Base-by-base conservation (phyloP, 2,888 invertebrate species). In the Nycteola revayana region DNA sequence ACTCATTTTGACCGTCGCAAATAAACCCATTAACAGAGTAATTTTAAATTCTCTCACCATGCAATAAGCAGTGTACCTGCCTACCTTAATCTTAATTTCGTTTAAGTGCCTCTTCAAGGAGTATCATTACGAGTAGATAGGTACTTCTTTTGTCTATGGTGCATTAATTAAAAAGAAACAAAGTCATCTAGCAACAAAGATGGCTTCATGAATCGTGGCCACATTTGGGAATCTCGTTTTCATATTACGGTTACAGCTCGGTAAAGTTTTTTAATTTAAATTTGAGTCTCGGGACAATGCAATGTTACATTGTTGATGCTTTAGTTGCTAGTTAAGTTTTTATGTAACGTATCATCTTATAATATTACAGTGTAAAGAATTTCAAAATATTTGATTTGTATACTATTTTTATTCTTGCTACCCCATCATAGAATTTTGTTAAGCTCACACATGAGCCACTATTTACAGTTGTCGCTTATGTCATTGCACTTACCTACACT, bases 191-290 rank as follows among this genome's bases (percentile, higher is more conserved):
- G 31, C 35, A 42, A 44, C 44, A 55, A 55, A 60, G 48, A 56
- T 48, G 45, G 28, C 32, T 46, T 43, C 49, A 36, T 45, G 36
- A 41, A 51, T 5, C 14, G 34, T 35, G 49, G 42, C 38, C 45
- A 51, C 32, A 42, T 53, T 49, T 46, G 40, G 32, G 36, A 60
- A 56, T 34, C 44, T 49, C 43, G 49, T 51, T 59, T 60, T 52
- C 65, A 62, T 60, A 56, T 58, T 55, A 45, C 59, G 43, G 40
- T 60, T 55, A 41, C 23, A 41, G 47, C 45, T 42, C 32, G 40
- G 32, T 32, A 49, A 68, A 66, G 60, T 66, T 66, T 68, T 67
- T 66, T 65, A 63, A 68, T 68, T 66, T 65, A 58, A 65, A 66
- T 66, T 60, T 45, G 57, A 57, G 56, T 55, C 36, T 20, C 32